A percentile compares a stretch with the other conserved stretches of the same genome.
Conservation (phyloP, 2,888 invertebrate species). For the Tortricodes alternella region DNA sequence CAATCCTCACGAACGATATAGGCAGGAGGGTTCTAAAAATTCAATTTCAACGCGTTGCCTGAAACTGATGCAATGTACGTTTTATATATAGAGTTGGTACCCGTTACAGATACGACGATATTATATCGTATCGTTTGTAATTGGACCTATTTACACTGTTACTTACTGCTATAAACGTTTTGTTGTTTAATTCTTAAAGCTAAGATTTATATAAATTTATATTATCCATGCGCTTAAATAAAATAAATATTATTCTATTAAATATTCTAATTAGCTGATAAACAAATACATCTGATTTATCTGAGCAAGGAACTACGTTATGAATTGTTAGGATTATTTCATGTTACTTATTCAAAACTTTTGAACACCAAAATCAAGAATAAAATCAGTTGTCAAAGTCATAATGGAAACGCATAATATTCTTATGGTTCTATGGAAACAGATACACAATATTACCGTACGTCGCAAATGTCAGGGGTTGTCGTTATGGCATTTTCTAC, state of each 20-base stretch:
- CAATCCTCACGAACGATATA: constrained; percentile 47
- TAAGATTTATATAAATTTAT: too few relatives aligned
- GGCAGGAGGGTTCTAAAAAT: constrained; percentile 61
- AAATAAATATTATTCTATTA: too few relatives aligned
- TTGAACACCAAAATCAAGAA: too few relatives aligned
- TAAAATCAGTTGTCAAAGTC: not conserved
- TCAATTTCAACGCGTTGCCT: constrained; percentile 61
- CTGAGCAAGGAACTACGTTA: too few relatives aligned
- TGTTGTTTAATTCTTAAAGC: too few relatives aligned
- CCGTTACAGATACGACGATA: constrained; percentile 16
- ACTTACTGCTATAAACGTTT: too few relatives aligned
- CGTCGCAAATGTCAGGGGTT: constrained; percentile 44
- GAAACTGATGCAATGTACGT: constrained; percentile 53
- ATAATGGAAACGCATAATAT: not conserved
- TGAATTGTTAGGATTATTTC: too few relatives aligned
- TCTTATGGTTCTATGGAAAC: constrained; percentile 18
- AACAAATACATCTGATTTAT: too few relatives aligned
- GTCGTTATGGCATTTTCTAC: constrained; percentile 38
- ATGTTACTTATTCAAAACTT: too few relatives aligned
- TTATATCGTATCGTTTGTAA: constrained; percentile 11
- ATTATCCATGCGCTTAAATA: too few relatives aligned
- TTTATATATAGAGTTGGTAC: constrained; percentile 60
- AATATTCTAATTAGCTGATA: too few relatives aligned
- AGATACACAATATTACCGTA: constrained; percentile 52
- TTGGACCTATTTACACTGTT: too few relatives aligned